Base-by-base conservation (phyloP, 2,888 invertebrate genomes). In the Pandemis heparana region DNA sequence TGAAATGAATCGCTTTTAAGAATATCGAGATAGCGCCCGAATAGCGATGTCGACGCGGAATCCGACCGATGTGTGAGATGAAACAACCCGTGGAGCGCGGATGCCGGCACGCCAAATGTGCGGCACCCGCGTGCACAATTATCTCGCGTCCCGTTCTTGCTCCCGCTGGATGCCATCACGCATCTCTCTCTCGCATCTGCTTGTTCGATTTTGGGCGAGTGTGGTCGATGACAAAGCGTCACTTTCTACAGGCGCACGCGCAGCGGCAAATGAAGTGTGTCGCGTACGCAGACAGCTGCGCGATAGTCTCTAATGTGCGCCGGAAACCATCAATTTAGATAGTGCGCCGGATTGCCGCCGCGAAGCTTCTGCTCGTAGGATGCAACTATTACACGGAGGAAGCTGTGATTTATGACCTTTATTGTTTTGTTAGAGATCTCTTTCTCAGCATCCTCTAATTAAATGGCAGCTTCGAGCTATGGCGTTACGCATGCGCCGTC, bases 311-410 rank as follows among this genome's bases (percentile, higher is more conserved):
- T 89, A 92, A 92, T 90, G 89, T 89, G 83, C 91, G 83, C 92
- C 94, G 94, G 94, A 94, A 94, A 89, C 91, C 88, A 94, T 94
- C 92, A 93, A 94, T 94, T 94, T 85, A 92, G 92, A 92, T 91
- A 92, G 92, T 89, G 89, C 89, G 89, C 87, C 85, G 91, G 91
- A 91, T 93, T 89, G 92, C 90, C 89, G 85, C 90, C 87, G 88
- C 90, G 88, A 87, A 89, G 89, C 89, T 90, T 83, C 88, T 87
- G 86, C 85, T 82, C 83, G 90, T 90, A 91, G 93, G 93, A 93
- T 90, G 92, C 88, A 85, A 89, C 92, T 88, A 91, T 91, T 91
- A 87, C 82, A 87, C 83, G 85, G 87, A 92, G 94, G 93, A 94
- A 92, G 84, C 91, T 77, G 88, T 92, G 94, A 93, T 94, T 94